These are phyloP conservation scores for Vulpes lagopus DNA, from an alignment of 2,113 vertebrate genomes.

Conservation along the genomic window DNA sequence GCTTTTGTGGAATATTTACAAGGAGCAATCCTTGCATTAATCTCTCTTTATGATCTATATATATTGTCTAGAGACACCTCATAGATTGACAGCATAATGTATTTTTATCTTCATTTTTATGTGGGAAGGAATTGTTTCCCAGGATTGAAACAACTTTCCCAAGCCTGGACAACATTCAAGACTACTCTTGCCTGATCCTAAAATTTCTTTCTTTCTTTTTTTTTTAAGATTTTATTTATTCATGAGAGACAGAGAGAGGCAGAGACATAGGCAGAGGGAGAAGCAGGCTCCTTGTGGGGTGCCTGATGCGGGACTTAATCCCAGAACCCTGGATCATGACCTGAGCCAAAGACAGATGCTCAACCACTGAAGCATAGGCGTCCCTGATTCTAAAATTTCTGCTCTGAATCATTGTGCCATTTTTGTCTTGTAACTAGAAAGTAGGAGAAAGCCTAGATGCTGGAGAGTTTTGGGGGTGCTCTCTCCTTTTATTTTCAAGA, in stretches of 20 bases:
- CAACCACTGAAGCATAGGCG: too few relatives aligned
- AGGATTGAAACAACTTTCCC: neutral
- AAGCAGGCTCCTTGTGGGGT: too few relatives aligned
- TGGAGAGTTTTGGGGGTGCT: neutral
- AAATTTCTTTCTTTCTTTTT: neutral
- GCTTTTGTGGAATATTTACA: neutral
- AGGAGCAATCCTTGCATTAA: neutral
- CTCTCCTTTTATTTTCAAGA: neutral
- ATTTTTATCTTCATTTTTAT: neutral
- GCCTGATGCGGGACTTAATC: too few relatives aligned
- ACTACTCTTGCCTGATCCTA: neutral
- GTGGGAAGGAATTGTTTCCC: neutral
- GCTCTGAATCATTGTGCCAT: neutral
- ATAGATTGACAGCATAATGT: neutral
- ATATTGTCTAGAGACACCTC: neutral
- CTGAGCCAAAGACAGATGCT: too few relatives aligned
- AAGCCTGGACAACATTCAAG: neutral
- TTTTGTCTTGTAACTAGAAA: neutral
- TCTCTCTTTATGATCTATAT: neutral
- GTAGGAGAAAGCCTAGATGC: neutral
- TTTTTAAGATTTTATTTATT: too few relatives aligned
- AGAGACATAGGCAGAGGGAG: too few relatives aligned
- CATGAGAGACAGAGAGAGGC: too few relatives aligned
- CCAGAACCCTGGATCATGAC: too few relatives aligned
- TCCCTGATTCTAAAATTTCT: neutral